Evolutionary conservation across 2,797 vertebrate species (phyloP).

Genomic region (Labroides dimidiatus): DNA sequence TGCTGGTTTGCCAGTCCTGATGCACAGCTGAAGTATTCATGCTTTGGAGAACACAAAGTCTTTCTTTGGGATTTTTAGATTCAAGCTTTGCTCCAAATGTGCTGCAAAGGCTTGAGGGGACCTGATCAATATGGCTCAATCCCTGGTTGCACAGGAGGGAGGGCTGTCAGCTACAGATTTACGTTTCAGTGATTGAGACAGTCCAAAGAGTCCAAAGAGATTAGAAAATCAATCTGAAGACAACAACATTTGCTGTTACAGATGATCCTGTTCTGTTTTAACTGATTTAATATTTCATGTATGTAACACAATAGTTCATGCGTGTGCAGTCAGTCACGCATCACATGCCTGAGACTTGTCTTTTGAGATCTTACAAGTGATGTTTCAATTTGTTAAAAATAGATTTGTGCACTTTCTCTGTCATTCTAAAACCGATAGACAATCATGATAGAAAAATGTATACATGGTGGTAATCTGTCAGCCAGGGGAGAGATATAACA

Average conservation of each 20-base stretch:
- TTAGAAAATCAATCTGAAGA: slow-evolving; percentile 6
- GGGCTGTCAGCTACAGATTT: slow-evolving; percentile 14
- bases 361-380: not conserved
- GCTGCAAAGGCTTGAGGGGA: slow-evolving; percentile 9
- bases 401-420: not conserved
- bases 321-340: not conserved
- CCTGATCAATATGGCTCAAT: slow-evolving; percentile 42
- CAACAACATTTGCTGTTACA: not conserved
- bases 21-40: slow-evolving; percentile 52
- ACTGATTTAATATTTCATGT: not conserved
- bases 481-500: no score
- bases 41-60: slow-evolving; percentile 35
- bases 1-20: slow-evolving; percentile 28
- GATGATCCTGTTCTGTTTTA: not conserved
- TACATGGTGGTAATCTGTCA: no score
- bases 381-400: not conserved
- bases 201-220: not conserved
- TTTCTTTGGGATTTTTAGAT: slow-evolving; percentile 17
- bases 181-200: slow-evolving; percentile 23
- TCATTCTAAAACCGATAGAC: no score
- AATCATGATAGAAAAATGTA: no score
- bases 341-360: not conserved
- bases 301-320: no score
- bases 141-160: slow-evolving; percentile 21
- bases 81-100: slow-evolving; percentile 12